Percentiles rank a stretch among this genome's conserved stretches.
Conservation (phyloP, 2,888 invertebrate genomes). For the Phaedon cochleariae region DNA sequence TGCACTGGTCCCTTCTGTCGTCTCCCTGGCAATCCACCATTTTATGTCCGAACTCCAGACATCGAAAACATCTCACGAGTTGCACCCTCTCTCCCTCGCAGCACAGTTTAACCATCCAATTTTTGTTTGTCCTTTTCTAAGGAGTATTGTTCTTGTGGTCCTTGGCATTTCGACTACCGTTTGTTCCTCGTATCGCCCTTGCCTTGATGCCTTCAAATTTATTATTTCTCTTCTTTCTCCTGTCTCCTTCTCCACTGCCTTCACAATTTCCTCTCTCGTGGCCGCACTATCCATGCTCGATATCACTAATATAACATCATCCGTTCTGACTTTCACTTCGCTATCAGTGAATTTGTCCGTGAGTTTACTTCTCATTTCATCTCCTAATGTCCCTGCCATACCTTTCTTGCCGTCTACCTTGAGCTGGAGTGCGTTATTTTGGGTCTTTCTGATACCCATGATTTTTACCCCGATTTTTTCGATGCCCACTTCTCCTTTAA, state of each 20-base stretch:
- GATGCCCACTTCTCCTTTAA: conserved; percentile 3
- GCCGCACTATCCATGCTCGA: too few species aligned
- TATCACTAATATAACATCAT: too few species aligned
- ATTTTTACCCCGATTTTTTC: too few species aligned
- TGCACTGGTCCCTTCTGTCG: conserved; percentile 2
- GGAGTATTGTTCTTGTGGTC: not conserved
- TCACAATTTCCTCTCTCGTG: too few species aligned
- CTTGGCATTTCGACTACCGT: not conserved
- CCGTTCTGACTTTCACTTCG: too few species aligned
- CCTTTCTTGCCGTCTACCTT: too few species aligned
- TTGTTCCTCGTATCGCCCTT: not conserved
- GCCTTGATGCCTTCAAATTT: not conserved
- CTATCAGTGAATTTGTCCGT: too few species aligned
- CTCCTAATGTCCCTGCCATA: too few species aligned
- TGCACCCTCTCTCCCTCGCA: not conserved
- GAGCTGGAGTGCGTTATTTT: too few species aligned
- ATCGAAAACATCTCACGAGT: not conserved
- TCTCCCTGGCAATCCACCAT: conserved; percentile 5
- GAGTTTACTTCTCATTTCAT: too few species aligned
- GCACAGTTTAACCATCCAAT: not conserved
- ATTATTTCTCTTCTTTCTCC: not conserved
- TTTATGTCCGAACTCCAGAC: conserved; percentile 18
- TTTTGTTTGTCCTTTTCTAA: not conserved
- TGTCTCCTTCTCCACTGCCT: too few species aligned
- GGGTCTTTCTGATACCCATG: too few species aligned